Evolutionary conservation across 2,113 vertebrate genomes (phyloP).

Genomic region (Vombatus ursinus): DNA sequence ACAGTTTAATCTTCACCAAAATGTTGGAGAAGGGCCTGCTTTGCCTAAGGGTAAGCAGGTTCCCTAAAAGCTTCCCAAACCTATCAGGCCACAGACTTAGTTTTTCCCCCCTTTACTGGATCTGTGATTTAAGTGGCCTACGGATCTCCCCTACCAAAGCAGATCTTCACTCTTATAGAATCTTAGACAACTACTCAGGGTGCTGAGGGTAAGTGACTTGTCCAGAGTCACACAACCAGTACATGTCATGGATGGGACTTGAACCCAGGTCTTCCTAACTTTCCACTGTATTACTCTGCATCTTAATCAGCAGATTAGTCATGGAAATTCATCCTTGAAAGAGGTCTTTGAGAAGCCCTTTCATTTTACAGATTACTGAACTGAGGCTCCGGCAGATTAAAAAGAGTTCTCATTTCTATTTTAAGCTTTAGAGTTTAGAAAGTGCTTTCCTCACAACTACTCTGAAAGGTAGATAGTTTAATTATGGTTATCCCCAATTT

Average conservation of each 20-base stretch:
- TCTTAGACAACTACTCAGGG: not conserved
- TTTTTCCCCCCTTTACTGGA: not conserved
- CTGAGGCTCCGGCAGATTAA: too few species aligned
- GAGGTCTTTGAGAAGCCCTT: too few species aligned
- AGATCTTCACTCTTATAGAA: not conserved
- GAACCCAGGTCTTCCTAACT: not conserved
- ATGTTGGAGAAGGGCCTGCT: not conserved
- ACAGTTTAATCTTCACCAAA: not conserved
- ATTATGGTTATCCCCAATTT: not conserved
- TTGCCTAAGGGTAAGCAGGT: not conserved
- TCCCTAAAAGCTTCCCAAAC: not conserved
- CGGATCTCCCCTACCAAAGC: not conserved
- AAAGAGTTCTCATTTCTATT: too few species aligned
- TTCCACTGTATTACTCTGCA: too few species aligned
- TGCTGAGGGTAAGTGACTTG: too few species aligned
- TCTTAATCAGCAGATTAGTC: too few species aligned
- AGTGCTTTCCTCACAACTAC: too few species aligned
- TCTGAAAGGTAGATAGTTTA: not conserved
- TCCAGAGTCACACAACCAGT: too few species aligned
- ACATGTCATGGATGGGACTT: not conserved
- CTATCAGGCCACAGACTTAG: not conserved
- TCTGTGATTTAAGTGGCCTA: not conserved
- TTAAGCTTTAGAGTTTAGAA: too few species aligned
- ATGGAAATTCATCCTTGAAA: too few species aligned
- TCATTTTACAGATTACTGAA: too few species aligned